Conservation (phyloP, 2,113 vertebrate species). For the Saguinus imperator region DNA sequence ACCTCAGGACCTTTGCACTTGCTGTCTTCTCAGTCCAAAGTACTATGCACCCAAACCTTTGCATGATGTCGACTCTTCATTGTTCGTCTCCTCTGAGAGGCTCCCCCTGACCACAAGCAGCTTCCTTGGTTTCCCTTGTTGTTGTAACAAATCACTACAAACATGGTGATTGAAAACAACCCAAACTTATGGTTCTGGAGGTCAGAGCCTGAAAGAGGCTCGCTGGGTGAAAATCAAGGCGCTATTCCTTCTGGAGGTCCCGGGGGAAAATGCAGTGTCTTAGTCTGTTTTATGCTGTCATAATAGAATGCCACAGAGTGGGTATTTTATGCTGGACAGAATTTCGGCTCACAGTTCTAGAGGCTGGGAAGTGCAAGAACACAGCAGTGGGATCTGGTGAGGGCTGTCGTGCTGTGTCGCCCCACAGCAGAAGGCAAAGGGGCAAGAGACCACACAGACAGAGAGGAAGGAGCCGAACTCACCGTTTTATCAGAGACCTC, state of each 20-base stretch:
- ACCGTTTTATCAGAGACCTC: background rate
- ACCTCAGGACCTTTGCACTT: background rate
- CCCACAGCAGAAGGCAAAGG: background rate
- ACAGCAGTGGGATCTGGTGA: background rate
- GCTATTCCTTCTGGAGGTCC: background rate
- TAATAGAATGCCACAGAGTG: no score
- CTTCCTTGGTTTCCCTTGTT: background rate
- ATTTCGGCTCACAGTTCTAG: background rate
- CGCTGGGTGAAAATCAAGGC: background rate
- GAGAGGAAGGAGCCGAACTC: background rate
- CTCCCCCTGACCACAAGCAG: background rate
- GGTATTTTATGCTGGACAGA: background rate
- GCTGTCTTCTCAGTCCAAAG: background rate
- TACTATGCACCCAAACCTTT: no score
- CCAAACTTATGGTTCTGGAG: background rate
- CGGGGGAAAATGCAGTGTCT: background rate
- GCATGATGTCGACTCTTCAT: fast-evolving
- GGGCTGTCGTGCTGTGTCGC: background rate
- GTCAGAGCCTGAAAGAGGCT: background rate
- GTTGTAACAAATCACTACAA: background rate
- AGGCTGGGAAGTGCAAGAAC: background rate
- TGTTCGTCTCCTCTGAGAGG: background rate
- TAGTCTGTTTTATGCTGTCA: background rate
- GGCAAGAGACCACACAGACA: background rate
- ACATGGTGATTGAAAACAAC: fast-evolving